phyloP scores from a whole-genome alignment of 92 coral and sea anemone species.

The Muricea muricata region DNA sequence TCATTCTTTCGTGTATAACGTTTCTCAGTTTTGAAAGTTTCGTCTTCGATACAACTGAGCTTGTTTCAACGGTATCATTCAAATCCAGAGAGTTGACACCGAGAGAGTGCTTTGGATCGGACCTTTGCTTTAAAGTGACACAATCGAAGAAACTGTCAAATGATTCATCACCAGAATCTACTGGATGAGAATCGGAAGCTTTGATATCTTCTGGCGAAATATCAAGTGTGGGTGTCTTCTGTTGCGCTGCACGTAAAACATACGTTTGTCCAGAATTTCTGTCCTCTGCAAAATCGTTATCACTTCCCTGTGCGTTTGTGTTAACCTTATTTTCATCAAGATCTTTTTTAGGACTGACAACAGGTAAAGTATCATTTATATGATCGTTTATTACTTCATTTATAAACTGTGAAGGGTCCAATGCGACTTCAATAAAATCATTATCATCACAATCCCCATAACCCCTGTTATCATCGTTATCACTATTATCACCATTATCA shows the following conservation, averaged over 20 bases:
- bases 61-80: neutral
- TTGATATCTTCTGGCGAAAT: neutral
- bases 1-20: constrained; percentile 14
- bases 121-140: neutral
- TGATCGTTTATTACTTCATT: neutral
- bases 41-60: neutral
- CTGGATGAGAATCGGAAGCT: neutral
- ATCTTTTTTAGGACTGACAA: neutral
- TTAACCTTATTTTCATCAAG: neutral
- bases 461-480: neutral
- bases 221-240: neutral
- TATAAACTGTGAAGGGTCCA: neutral
- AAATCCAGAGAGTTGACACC: neutral
- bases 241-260: neutral
- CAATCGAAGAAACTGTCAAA: constrained; percentile 44
- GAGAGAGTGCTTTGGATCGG: neutral
- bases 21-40: constrained; percentile 17
- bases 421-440: neutral
- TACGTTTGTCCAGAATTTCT: neutral
- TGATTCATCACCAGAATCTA: constrained; percentile 24
- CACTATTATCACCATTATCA: neutral
- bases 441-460: constrained; percentile 1
- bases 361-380: neutral
- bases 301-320: neutral
- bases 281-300: too few relatives aligned